Percentiles rank a stretch among this genome's conserved stretches.
phyloP scores from a whole-genome alignment of 2,888 invertebrate genomes.

The Argyra leucocephala region DNA sequence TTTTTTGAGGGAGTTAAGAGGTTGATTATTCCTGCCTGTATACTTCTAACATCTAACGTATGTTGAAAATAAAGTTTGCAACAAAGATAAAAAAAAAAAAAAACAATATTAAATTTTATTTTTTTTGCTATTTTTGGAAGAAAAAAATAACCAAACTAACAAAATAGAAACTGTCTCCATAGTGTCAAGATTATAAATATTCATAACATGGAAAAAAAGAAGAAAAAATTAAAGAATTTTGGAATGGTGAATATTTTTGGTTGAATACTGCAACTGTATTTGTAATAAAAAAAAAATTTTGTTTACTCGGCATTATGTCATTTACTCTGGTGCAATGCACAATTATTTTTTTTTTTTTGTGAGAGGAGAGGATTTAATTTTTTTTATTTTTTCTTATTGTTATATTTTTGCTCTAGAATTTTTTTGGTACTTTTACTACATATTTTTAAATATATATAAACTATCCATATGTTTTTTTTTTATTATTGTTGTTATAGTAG shows the following conservation, averaged over 20 bases:
- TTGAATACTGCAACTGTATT: background rate
- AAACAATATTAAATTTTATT: too few relatives aligned
- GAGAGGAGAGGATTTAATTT: background rate
- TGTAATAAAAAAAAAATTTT: background rate
- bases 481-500: too few relatives aligned
- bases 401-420: background rate
- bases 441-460: background rate
- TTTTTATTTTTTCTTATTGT: background rate
- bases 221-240: background rate
- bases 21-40: background rate
- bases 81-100: too few relatives aligned
- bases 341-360: background rate
- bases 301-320: constrained; percentile 2
- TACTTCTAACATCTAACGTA: background rate
- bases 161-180: background rate
- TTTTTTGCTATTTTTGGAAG: too few relatives aligned
- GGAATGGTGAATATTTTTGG: background rate
- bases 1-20: too few relatives aligned
- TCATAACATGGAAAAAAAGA: background rate
- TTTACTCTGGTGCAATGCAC: background rate
- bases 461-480: background rate
- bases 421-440: background rate
- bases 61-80: background rate
- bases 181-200: constrained; percentile 6
- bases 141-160: background rate